Evolutionary conservation across 2,888 invertebrate species (phyloP), one percentile per base, ranked within the genome.

Genomic region (Apamea sordens): DNA sequence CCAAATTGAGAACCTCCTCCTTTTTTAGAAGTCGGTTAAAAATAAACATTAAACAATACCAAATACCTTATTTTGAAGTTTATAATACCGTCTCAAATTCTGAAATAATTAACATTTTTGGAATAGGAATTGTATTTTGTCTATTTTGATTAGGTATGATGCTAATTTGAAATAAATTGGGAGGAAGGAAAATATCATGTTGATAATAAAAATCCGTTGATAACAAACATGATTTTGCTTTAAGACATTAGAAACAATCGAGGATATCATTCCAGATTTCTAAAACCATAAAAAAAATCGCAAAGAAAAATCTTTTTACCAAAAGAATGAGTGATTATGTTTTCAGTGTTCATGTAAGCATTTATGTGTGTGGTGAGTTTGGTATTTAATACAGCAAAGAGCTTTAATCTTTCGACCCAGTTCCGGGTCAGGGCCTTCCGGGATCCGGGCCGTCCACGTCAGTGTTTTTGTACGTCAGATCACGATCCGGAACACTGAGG

Each of bases 351-450:
- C 24, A 65, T 15, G 36, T 65, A 67, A 24, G 10, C 24, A 10
- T n/a, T 8, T 18, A 18, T 21, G 18, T n/a, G 18, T 41, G 41
- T n/a, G 56, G 53, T 67, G 67, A 68, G 68, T 28, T 44, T 21
- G n/a, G 21, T 28, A 74, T 77, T 56, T 47, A 69, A 80, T 70
- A 41, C 8, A 61, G 47, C 41, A 61, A 61, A 69, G 41, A 59
- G 47, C 15, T 69, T 67, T 50, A 77, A 28, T 77, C 21, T 64
- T 63, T 32, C 53, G 36, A 41, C 67, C 28, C 28, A 32, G 80
- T 80, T 80, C 70, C 69, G 59, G 80, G 24, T 69, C 47, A 69
- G 8, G 2, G 47, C 68, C 28, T 47, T 47, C 68, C 75, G 56
- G 68, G 47, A 47, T 59, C 7, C 47, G 56, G 44, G 8, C 0